Conservation (phyloP, 2,888 invertebrate species). For the Mesopsocus fuscifrons region DNA sequence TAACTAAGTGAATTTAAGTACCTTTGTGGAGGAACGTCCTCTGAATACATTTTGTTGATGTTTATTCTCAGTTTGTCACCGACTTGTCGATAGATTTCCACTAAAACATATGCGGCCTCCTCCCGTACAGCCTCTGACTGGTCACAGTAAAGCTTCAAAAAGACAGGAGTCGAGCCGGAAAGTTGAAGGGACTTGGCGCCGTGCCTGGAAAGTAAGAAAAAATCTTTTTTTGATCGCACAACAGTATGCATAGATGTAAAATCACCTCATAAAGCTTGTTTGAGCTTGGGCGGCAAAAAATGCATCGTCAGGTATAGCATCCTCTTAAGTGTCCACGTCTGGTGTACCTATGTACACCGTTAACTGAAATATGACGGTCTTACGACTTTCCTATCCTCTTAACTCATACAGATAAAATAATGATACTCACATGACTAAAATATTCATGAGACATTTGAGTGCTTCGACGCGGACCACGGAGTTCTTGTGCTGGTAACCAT, state of each 20-base stretch:
- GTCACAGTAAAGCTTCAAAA: constrained; percentile 70
- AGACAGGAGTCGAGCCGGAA: constrained; percentile 60
- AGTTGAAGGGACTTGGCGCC: constrained; percentile 68
- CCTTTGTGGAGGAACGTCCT: constrained; percentile 46
- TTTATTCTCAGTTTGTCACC: constrained; percentile 73
- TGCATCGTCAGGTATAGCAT: too few relatives aligned
- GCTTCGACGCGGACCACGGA: constrained; percentile 83
- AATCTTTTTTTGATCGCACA: not conserved
- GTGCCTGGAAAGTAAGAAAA: constrained; percentile 36
- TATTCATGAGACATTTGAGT: constrained; percentile 58
- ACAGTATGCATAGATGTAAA: constrained; percentile 4
- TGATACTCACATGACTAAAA: too few relatives aligned
- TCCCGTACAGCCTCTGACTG: constrained; percentile 75
- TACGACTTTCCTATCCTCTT: too few relatives aligned
- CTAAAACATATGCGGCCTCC: constrained; percentile 64
- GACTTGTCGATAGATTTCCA: constrained; percentile 83
- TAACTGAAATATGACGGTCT: too few relatives aligned
- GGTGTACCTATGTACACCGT: too few relatives aligned
- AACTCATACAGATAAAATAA: too few relatives aligned
- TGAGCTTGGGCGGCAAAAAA: too few relatives aligned
- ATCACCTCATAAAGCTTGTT: too few relatives aligned
- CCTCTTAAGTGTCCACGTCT: too few relatives aligned
- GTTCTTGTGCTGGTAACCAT: constrained; percentile 69
- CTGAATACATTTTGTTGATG: constrained; percentile 57
- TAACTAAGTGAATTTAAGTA: too few relatives aligned